Conservation (phyloP, 2,113 vertebrate genomes). For the Phylloscopus trochiloides region DNA sequence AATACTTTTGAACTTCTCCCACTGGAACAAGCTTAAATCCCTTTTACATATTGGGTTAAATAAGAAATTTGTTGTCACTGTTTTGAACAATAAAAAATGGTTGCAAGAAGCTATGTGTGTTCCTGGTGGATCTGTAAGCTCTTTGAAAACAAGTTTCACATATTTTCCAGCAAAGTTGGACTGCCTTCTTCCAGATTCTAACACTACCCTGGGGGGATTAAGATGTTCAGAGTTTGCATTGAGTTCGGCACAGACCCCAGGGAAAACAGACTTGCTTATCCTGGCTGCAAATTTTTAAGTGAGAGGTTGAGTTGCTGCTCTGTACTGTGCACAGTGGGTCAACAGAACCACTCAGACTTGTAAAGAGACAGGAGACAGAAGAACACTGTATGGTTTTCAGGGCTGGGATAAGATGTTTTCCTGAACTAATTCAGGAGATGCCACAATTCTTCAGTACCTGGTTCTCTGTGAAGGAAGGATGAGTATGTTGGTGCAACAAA, state of each 20-base stretch:
- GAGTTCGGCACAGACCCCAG: not conserved
- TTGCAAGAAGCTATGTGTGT: not conserved
- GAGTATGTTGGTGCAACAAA: not conserved
- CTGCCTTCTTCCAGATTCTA: not conserved
- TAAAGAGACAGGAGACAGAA: not conserved
- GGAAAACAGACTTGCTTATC: not conserved
- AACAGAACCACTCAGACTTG: not conserved
- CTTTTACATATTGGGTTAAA: not conserved
- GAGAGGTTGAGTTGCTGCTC: not conserved
- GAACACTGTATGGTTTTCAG: not conserved
- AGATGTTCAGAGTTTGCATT: not conserved
- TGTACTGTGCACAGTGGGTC: not conserved
- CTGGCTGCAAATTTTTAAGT: not conserved
- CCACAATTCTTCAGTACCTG: not conserved
- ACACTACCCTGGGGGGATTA: not conserved
- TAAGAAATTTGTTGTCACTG: not conserved
- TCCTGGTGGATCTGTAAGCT: not conserved
- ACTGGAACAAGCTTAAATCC: not conserved
- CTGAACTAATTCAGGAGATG: not conserved
- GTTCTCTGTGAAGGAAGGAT: not conserved
- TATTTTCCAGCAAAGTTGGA: not conserved
- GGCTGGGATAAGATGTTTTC: fast-evolving
- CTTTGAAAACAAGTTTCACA: constrained; percentile 13
- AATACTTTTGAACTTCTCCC: not conserved
- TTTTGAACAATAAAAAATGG: not conserved